These are phyloP conservation scores for Pimpla rufipes DNA, from an alignment of 2,888 invertebrate genomes.

Conservation along the genomic window DNA sequence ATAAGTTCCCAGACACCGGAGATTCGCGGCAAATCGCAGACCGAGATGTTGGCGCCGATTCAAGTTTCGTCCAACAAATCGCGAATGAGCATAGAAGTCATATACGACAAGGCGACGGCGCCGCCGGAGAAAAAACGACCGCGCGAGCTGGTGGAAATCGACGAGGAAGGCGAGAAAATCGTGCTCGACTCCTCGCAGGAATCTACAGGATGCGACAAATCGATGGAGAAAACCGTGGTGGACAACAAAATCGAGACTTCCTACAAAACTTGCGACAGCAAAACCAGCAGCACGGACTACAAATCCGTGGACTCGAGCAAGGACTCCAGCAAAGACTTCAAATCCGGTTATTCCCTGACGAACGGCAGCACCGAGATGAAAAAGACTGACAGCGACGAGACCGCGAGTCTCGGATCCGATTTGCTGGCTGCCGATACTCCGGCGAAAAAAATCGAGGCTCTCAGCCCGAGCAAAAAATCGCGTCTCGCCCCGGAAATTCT, in stretches of 20 bases:
- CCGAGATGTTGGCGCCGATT: background rate
- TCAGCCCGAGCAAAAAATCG: constrained; percentile 34
- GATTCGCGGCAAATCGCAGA: background rate
- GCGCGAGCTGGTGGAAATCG: constrained; percentile 80
- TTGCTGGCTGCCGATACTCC: constrained; percentile 67
- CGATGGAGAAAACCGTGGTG: constrained; percentile 33
- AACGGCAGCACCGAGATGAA: constrained; percentile 75
- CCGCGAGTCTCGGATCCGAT: constrained; percentile 71
- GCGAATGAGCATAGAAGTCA: constrained; percentile 80
- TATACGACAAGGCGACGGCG: constrained; percentile 76
- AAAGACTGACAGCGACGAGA: constrained; percentile 71
- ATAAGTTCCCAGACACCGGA: background rate
- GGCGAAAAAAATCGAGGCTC: constrained; percentile 52
- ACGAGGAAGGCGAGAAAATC: constrained; percentile 79
- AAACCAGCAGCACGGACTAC: constrained; percentile 67
- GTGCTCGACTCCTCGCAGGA: constrained; percentile 78
- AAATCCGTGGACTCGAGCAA: constrained; percentile 67
- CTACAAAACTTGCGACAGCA: constrained; percentile 60
- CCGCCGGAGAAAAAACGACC: constrained; percentile 72
- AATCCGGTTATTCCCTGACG: constrained; percentile 67
- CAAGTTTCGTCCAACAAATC: constrained; percentile 65
- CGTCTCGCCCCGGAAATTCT: constrained; percentile 69
- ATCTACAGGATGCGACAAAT: constrained; percentile 62
- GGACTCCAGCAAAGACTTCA: constrained; percentile 69
- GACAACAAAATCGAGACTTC: constrained; percentile 59